These are phyloP conservation scores for Andrena haemorrhoa DNA, from an alignment of 2,888 invertebrate genomes.

Conservation along the genomic window DNA sequence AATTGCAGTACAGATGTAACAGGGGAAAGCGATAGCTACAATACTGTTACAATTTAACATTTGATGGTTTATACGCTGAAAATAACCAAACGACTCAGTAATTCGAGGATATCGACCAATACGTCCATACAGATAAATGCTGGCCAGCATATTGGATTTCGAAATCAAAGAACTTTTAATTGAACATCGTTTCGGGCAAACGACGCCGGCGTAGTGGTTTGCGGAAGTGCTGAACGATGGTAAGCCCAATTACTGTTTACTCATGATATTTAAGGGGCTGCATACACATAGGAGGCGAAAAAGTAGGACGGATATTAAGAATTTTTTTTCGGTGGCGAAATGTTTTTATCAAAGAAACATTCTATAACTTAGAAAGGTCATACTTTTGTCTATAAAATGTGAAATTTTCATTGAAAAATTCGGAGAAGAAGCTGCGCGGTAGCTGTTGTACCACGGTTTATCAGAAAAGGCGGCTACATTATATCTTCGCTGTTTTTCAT, in stretches of 20 bases:
- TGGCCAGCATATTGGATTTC: constrained; percentile 47
- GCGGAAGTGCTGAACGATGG: constrained; percentile 22
- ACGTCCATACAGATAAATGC: constrained; percentile 50
- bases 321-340: too few species aligned
- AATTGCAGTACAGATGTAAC: too few species aligned
- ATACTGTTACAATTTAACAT: background rate
- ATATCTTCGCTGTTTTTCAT: too few species aligned
- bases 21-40: background rate
- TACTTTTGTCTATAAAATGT: too few species aligned
- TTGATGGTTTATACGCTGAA: constrained; percentile 25
- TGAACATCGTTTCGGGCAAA: constrained; percentile 53
- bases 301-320: too few species aligned
- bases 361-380: too few species aligned
- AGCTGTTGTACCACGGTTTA: too few species aligned
- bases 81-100: constrained; percentile 33
- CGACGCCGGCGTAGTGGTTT: constrained; percentile 32
- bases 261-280: constrained; percentile 20
- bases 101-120: constrained; percentile 41
- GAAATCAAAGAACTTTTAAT: constrained; percentile 51
- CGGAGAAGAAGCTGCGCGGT: too few species aligned
- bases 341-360: too few species aligned
- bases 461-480: too few species aligned
- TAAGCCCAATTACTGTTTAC: constrained; percentile 47
- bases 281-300: too few species aligned
- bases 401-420: too few species aligned